A percentile compares a stretch with the other conserved stretches of the same genome.
phyloP scores from a whole-genome alignment of 1,140 invertebrate species.

The Lineus longissimus region DNA sequence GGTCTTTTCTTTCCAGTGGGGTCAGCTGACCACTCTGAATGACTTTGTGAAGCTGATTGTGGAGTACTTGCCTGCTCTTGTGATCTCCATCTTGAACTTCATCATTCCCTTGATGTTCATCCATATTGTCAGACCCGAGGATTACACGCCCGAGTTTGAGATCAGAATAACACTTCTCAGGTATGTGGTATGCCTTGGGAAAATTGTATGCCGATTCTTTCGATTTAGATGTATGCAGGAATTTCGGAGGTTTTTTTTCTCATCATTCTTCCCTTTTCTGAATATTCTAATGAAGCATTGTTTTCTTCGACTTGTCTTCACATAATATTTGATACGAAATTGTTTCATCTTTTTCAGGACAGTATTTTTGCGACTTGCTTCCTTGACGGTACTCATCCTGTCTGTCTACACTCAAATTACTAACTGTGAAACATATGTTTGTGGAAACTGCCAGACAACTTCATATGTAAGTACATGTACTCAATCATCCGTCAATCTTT shows the following conservation, averaged over 20 bases:
- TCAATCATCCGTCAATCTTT: too few species aligned
- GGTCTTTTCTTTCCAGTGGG: too few species aligned
- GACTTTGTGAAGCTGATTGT: constrained; percentile 36
- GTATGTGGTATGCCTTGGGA: constrained; percentile 56
- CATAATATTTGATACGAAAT: not conserved
- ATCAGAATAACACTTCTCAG: constrained; percentile 66
- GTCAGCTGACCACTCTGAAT: too few species aligned
- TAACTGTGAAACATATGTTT: not conserved
- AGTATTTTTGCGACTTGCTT: constrained; percentile 68
- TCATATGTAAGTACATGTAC: too few species aligned
- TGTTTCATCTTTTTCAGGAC: constrained; percentile 21
- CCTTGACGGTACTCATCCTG: constrained; percentile 66
- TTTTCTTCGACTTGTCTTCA: not conserved
- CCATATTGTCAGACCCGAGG: constrained; percentile 63
- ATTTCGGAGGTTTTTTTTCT: too few species aligned
- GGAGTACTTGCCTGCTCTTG: constrained; percentile 70
- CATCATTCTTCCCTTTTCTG: too few species aligned
- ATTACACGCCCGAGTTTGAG: constrained; percentile 65
- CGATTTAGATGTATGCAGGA: not conserved
- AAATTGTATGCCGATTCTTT: too few species aligned
- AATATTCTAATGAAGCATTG: too few species aligned
- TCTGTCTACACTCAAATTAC: constrained; percentile 63
- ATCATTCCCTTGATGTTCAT: constrained; percentile 58
- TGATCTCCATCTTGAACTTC: constrained; percentile 68
- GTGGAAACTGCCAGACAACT: too few species aligned